Evolutionary conservation across 2,888 invertebrate species (phyloP).

Genomic region (Pterobdella sp.): DNA sequence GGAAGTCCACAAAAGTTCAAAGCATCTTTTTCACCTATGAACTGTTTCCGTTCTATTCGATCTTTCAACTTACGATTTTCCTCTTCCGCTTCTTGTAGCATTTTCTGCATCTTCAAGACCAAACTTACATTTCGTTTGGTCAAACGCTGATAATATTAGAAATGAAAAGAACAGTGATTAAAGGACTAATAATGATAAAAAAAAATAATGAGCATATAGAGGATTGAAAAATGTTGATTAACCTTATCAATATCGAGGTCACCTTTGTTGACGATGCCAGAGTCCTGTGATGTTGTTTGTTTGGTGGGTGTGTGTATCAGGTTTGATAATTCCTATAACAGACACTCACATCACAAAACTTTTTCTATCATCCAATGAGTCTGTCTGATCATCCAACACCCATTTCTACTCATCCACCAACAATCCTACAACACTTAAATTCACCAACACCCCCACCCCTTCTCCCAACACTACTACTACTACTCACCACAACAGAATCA

Average conservation of each 20-base stretch:
- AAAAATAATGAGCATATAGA: background rate
- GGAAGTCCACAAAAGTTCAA: slow-evolving; percentile 24
- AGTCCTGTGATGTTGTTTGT: slow-evolving; percentile 13
- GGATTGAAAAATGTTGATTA: background rate
- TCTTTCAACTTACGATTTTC: slow-evolving; percentile 69
- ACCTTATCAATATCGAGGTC: background rate
- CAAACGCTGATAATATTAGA: background rate
- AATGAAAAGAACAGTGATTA: background rate
- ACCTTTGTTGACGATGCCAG: slow-evolving; percentile 10
- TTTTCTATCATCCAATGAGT: too few relatives aligned
- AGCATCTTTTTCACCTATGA: slow-evolving; percentile 19
- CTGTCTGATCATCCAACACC: too few relatives aligned
- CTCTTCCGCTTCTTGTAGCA: slow-evolving; percentile 45
- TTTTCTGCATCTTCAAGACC: slow-evolving; percentile 67
- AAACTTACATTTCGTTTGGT: slow-evolving; percentile 58
- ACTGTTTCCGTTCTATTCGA: slow-evolving; percentile 65
- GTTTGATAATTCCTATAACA: too few relatives aligned
- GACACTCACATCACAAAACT: too few relatives aligned
- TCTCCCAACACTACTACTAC: too few relatives aligned
- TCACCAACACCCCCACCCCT: too few relatives aligned
- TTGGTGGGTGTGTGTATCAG: background rate
- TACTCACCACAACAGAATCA: too few relatives aligned
- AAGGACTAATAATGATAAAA: background rate
- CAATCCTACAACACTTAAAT: too few relatives aligned
- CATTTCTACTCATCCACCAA: too few relatives aligned